Conservation (phyloP, 2,888 invertebrate species). For the Meloe dianella region DNA sequence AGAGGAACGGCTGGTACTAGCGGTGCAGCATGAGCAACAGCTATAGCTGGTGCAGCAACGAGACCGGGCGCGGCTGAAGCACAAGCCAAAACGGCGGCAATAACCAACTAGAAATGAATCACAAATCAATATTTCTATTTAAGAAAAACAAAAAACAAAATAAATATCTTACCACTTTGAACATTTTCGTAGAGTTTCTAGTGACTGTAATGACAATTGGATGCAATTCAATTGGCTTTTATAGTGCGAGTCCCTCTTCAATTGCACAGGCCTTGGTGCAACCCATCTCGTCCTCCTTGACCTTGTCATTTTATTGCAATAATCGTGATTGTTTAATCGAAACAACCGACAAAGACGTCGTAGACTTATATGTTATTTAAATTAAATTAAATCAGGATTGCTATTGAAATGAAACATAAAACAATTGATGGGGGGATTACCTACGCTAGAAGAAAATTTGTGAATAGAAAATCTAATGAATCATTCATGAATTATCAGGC, state of each 20-base stretch:
- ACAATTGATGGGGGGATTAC: not conserved
- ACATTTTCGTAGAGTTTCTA: slow-evolving; percentile 21
- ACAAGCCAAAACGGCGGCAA: slow-evolving; percentile 63
- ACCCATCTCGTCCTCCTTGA: slow-evolving; percentile 21
- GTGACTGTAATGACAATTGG: not conserved
- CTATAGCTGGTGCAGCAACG: slow-evolving; percentile 39
- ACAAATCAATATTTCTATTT: not conserved
- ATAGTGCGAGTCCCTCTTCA: not conserved
- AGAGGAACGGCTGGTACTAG: slow-evolving; percentile 43
- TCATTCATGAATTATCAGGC: not conserved
- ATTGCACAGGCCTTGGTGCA: not conserved
- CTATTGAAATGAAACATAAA: no score
- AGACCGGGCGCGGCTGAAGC: slow-evolving; percentile 48
- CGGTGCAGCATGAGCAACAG: slow-evolving; percentile 40
- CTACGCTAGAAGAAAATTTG: not conserved
- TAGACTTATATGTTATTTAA: not conserved
- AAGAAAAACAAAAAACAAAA: not conserved
- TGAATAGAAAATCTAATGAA: not conserved
- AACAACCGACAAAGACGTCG: not conserved
- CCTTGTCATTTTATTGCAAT: slow-evolving; percentile 17
- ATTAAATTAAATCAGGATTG: not conserved
- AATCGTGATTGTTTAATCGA: not conserved
- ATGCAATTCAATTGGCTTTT: slow-evolving; percentile 17
- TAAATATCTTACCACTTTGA: slow-evolving; percentile 22
- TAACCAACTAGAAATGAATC: slow-evolving; percentile 56